Percentiles rank a stretch among this genome's conserved stretches.
Evolutionary conservation across 2,888 invertebrate species (phyloP).

Genomic region (Philonicus albiceps): DNA sequence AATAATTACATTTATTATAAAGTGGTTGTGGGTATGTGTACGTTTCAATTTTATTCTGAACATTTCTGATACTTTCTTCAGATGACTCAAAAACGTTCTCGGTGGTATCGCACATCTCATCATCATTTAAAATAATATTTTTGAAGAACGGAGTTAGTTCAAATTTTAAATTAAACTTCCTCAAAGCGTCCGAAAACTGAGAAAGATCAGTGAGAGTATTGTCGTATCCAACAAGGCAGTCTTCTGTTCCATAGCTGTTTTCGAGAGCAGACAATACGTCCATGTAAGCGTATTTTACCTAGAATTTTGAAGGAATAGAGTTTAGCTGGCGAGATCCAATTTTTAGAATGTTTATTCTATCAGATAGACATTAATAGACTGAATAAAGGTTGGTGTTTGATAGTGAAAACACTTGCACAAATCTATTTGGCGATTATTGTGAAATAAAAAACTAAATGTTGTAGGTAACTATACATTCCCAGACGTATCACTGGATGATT

Average conservation of each 20-base stretch:
- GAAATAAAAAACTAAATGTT: too few relatives aligned
- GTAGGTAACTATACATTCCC: too few relatives aligned
- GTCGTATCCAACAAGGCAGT: not conserved
- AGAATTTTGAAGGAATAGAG: not conserved
- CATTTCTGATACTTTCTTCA: not conserved
- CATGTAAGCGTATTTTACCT: not conserved
- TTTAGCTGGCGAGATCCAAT: not conserved
- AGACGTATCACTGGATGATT: too few relatives aligned
- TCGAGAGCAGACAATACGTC: not conserved
- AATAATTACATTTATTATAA: slow-evolving; percentile 13
- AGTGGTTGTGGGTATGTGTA: slow-evolving; percentile 40
- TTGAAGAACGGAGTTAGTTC: not conserved
- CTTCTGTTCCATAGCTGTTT: not conserved
- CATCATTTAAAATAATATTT: not conserved
- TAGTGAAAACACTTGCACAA: too few relatives aligned
- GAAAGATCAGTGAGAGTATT: slow-evolving; percentile 8
- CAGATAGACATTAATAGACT: too few relatives aligned
- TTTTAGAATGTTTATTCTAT: too few relatives aligned
- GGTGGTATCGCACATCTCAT: not conserved
- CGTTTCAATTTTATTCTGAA: not conserved
- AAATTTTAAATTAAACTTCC: slow-evolving; percentile 25
- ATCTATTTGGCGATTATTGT: too few relatives aligned
- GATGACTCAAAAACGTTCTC: not conserved
- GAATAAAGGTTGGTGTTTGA: too few relatives aligned
- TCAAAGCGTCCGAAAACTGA: not conserved